Evolutionary conservation across 2,113 vertebrate genomes (phyloP).

Genomic region (Channa argus): DNA sequence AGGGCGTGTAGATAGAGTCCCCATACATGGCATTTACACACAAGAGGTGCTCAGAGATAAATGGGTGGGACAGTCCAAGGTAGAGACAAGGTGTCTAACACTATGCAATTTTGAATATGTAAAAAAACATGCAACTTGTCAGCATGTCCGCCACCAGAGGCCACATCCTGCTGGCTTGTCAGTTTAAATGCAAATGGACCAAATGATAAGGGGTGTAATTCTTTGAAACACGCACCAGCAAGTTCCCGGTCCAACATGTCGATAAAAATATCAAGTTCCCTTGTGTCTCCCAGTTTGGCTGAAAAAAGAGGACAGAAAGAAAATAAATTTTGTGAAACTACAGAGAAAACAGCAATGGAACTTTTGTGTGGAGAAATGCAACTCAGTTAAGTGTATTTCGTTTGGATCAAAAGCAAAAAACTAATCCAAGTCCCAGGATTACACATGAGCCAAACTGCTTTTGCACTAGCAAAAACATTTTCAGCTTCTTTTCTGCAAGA

Average conservation of each 20-base stretch:
- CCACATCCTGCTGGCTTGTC: constrained; percentile 30
- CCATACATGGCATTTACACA: constrained; percentile 71
- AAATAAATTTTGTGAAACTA: constrained; percentile 48
- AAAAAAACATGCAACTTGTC: constrained; percentile 24
- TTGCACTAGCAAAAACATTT: constrained; percentile 7
- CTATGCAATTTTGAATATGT: constrained; percentile 15
- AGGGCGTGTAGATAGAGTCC: constrained; percentile 63
- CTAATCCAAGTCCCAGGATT: constrained; percentile 56
- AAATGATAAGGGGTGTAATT: constrained; percentile 56
- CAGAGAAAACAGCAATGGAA: constrained; percentile 47
- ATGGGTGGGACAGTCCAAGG: constrained; percentile 9
- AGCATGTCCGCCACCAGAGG: constrained; percentile 15
- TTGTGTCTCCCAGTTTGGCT: constrained; percentile 96
- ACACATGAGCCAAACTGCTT: constrained; percentile 45
- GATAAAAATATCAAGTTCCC: constrained; percentile 95
- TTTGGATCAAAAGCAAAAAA: constrained; percentile 66
- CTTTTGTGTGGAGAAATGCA: constrained; percentile 55
- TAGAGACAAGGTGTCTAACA: constrained; percentile 30
- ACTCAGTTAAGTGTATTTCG: constrained; percentile 74
- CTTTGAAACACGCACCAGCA: constrained; percentile 87
- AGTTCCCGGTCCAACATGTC: constrained; percentile 94
- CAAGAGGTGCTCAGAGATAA: constrained; percentile 69
- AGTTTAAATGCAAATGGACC: constrained; percentile 30
- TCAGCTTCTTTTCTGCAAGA: constrained; percentile 22
- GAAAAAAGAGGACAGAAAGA: constrained; percentile 64